Percentiles rank a stretch among this genome's conserved stretches.
Evolutionary conservation across 2,888 invertebrate genomes (phyloP).

Genomic region (Hypomecis atomaria): DNA sequence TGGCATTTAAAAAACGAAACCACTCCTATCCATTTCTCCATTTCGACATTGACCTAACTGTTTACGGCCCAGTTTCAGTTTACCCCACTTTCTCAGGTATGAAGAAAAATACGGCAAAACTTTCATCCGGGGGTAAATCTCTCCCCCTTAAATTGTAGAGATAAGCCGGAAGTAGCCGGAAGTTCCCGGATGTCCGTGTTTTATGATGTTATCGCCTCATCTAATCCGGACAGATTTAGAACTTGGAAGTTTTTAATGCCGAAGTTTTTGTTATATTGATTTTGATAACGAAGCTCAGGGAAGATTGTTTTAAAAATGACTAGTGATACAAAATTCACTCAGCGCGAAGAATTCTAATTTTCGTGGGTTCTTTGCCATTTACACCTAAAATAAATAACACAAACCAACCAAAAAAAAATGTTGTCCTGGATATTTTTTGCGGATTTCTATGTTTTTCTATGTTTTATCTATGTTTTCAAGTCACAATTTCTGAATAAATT

Average conservation of each 20-base stretch:
- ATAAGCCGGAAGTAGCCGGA: constrained; percentile 30
- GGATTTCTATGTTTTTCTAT: too few species aligned
- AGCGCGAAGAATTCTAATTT: background rate
- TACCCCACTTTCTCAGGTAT: constrained; percentile 22
- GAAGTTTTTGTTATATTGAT: constrained; percentile 33
- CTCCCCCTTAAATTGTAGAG: constrained; percentile 33
- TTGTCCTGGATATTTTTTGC: too few species aligned
- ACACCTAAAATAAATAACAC: too few species aligned
- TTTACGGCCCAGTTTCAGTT: constrained; percentile 5
- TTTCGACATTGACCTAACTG: constrained; percentile 19
- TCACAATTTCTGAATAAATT: too few species aligned
- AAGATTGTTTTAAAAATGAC: constrained; percentile 7
- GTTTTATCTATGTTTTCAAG: too few species aligned
- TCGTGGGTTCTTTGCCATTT: too few species aligned
- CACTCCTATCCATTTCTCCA: background rate
- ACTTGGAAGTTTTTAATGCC: constrained; percentile 30
- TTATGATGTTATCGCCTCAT: constrained; percentile 35
- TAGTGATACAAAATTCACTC: background rate
- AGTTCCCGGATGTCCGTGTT: constrained; percentile 29
- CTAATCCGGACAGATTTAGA: constrained; percentile 32
- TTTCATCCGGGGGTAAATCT: constrained; percentile 22
- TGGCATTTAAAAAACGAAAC: background rate
- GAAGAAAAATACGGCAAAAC: constrained; percentile 30
- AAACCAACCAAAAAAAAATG: too few species aligned
- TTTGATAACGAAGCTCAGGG: constrained; percentile 20